Conservation (phyloP, 2,113 vertebrate genomes). For the Ameiurus melas region DNA sequence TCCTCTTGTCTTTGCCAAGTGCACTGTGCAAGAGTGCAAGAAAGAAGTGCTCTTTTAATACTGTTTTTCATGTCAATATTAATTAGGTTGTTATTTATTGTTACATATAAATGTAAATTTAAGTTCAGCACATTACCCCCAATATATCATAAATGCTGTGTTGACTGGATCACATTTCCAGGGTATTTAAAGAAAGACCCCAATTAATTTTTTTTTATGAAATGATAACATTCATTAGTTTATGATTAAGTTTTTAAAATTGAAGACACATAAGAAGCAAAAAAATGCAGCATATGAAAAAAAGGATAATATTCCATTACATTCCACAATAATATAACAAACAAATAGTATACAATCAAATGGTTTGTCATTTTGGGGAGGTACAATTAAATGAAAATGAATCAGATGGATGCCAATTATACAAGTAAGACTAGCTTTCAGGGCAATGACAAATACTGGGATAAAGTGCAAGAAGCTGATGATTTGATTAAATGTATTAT, state of each 20-base stretch:
- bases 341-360: conserved; percentile 21
- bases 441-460: conserved; percentile 53
- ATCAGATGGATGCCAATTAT: conserved; percentile 5
- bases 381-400: conserved; percentile 22
- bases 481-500: conserved; percentile 48
- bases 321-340: conserved; percentile 41
- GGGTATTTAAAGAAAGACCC: background rate
- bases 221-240: conserved; percentile 26
- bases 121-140: background rate
- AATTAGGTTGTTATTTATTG: background rate
- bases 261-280: conserved; percentile 4
- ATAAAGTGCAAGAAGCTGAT: conserved; percentile 78
- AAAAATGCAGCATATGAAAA: conserved; percentile 30
- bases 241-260: conserved; percentile 8
- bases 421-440: conserved; percentile 52
- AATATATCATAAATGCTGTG: background rate
- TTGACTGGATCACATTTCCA: conserved; percentile 3
- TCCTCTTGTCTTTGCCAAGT: background rate
- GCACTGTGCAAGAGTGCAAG: background rate
- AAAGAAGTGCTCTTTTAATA: background rate
- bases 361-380: conserved; percentile 15
- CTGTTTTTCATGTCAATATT: background rate
- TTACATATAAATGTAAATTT: background rate
- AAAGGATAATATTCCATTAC: conserved; percentile 24
- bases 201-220: background rate